Evolutionary conservation across 2,797 vertebrate genomes (phyloP).

Genomic region (Halcyon badia): DNA sequence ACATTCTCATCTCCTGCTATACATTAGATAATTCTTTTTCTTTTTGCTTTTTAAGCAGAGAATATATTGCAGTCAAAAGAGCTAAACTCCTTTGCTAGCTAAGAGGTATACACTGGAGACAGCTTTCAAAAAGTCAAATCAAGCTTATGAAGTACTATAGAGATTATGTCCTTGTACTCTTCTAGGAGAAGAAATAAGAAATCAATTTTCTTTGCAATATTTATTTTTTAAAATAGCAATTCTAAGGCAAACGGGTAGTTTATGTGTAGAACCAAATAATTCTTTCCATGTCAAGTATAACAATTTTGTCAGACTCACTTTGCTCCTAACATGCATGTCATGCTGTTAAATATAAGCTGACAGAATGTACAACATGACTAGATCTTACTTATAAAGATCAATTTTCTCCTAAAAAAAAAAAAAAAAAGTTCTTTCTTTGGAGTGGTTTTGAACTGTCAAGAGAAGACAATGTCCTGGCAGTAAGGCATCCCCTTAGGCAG

Average conservation of each 20-base stretch:
- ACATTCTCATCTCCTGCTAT: background rate
- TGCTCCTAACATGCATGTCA: background rate
- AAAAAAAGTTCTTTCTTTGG: background rate
- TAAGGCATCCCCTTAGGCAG: background rate
- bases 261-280: background rate
- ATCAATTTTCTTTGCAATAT: conserved; percentile 46
- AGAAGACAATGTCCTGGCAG: background rate
- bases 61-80: background rate
- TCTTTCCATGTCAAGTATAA: conserved; percentile 30
- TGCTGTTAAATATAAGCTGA: conserved; percentile 32
- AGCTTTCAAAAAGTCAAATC: conserved; percentile 39
- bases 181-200: conserved; percentile 23
- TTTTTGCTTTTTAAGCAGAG: background rate
- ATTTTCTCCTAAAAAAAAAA: background rate
- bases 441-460: background rate
- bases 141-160: background rate
- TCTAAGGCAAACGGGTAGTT: background rate
- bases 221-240: conserved; percentile 37
- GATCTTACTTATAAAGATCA: background rate
- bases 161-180: conserved; percentile 27
- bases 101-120: background rate
- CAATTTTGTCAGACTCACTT: conserved; percentile 47
- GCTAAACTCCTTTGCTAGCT: background rate
- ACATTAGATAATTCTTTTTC: background rate
- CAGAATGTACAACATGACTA: background rate